These are phyloP conservation scores for Aegotheles bennettii DNA, from an alignment of 2,113 vertebrate species.

Conservation along the genomic window DNA sequence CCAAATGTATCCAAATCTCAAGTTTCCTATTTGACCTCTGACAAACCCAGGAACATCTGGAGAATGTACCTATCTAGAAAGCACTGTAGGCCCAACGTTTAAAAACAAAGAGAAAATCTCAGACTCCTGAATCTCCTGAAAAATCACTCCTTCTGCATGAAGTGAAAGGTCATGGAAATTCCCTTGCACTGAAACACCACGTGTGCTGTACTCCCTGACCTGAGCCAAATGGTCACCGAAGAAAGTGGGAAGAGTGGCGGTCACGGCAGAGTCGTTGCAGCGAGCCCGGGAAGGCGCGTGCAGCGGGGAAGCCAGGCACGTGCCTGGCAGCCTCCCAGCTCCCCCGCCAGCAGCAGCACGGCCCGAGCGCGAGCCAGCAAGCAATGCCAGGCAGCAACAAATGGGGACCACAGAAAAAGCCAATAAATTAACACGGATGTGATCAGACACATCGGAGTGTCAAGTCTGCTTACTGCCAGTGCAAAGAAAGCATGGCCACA, in stretches of 20 bases:
- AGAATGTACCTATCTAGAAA: not conserved
- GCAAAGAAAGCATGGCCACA: fast-evolving
- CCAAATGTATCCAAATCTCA: not conserved
- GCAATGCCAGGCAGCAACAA: not conserved
- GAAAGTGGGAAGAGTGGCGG: not conserved
- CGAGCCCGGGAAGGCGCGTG: not conserved
- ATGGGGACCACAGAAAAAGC: not conserved
- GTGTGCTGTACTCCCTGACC: not conserved
- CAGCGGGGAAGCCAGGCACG: not conserved
- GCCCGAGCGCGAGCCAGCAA: not conserved
- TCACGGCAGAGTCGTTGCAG: not conserved
- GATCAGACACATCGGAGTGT: not conserved
- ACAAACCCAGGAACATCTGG: not conserved
- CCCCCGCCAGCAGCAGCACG: not conserved
- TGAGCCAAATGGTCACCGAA: fast-evolving
- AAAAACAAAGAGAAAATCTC: not conserved
- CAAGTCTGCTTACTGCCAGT: not conserved
- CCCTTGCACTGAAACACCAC: fast-evolving
- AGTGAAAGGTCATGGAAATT: not conserved
- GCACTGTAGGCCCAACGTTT: not conserved
- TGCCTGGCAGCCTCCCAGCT: constrained; percentile 23
- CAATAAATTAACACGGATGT: not conserved
- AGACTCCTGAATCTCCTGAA: not conserved
- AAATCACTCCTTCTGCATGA: not conserved
- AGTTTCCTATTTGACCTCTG: not conserved